Base-by-base conservation (phyloP, 1,140 invertebrate species). In the Polyergus mexicanus region DNA sequence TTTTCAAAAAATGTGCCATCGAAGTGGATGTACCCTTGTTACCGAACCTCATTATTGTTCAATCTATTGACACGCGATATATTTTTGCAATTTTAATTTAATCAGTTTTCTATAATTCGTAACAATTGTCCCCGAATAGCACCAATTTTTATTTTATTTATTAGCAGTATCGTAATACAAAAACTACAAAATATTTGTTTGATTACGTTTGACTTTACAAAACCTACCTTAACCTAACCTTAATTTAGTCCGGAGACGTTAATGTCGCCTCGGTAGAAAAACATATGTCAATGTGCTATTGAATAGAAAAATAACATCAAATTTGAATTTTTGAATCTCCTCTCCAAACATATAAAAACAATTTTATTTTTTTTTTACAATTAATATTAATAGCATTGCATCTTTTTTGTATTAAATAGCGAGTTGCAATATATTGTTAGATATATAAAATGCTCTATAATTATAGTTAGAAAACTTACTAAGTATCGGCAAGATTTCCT, bases 311-410 rank as follows among this genome's bases (percentile, higher is more conserved):
- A 16, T 51, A 19, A 11, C 4, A 72, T 32, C 13, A 72, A n/a
- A 51, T 56, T 19, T 56, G n/a, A 72, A 54, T 3, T 54, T 10
- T 11, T 19, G 7, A 13, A 22, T 7, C 7, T 74, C 4, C 3
- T 58, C 35, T 56, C 32, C 54, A 13, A 74, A 74, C 6, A 38
- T 7, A 38, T 7, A 38, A 38, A 44, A 44, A 58, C n/a, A 74
- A 28, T 38, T 78, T 68, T 80, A 80, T 51, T 51, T 80, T 78
- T 80, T 78, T 80, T 7, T 38, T 68, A 80, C n/a, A 80, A 80
- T 54, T 38, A 25, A 80, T 25, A 54, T 68, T 51, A 32, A 28
- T 8, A 22, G 44, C 60, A 78, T 66, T 54, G 32, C 32, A 78
- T 68, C 8, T 28, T 38, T 8, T 6, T 22, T 54, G 47, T n/a